Conservation (phyloP, 2,113 vertebrate species). For the Otus sunia region DNA sequence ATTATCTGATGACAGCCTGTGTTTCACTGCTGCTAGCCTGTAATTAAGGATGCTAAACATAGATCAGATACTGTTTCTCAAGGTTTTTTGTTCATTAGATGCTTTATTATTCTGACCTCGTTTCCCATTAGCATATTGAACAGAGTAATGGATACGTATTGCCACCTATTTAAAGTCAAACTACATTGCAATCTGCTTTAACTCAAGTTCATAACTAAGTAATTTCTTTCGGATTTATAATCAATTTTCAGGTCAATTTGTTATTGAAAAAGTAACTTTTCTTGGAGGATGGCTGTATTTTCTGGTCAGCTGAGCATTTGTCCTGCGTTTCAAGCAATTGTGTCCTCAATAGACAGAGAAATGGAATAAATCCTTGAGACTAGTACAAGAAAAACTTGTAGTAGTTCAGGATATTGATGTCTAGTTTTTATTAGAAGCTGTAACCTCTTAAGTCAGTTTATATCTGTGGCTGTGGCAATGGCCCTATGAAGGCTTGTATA, state of each 20-base stretch:
- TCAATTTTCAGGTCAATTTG: slow-evolving; percentile 11
- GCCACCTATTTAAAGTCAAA: slow-evolving; percentile 42
- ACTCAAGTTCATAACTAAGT: background rate
- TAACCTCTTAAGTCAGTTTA: background rate
- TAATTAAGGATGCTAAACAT: slow-evolving; percentile 20
- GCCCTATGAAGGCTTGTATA: background rate
- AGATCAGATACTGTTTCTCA: slow-evolving; percentile 3
- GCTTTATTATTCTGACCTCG: background rate
- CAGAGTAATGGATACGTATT: background rate
- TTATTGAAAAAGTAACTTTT: slow-evolving; percentile 9
- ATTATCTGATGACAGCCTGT: background rate
- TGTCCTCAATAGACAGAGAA: background rate
- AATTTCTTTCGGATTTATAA: slow-evolving; percentile 24
- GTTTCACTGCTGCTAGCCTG: background rate
- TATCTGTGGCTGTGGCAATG: background rate
- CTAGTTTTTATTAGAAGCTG: background rate
- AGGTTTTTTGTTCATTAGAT: background rate
- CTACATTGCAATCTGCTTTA: background rate
- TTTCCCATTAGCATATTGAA: slow-evolving; percentile 16
- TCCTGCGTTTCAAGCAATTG: background rate
- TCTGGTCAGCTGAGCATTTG: background rate
- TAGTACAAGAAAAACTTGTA: background rate
- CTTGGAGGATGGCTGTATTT: background rate
- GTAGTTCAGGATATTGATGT: background rate
- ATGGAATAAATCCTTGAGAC: background rate